phyloP scores from a whole-genome alignment of 1,140 invertebrate genomes.

The Trichoplusia ni region DNA sequence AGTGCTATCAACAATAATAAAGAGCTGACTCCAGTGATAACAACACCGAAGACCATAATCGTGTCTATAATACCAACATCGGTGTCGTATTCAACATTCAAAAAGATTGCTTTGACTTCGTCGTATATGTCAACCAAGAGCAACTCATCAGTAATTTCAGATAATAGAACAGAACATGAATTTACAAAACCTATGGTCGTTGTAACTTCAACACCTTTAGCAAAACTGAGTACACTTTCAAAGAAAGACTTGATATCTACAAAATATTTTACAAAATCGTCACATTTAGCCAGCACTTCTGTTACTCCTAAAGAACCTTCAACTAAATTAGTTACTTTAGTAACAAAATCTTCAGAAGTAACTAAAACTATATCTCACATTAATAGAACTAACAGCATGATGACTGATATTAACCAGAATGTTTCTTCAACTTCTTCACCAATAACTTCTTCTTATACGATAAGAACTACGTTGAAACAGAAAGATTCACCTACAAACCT shows the following conservation, averaged over 20 bases:
- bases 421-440: constrained; percentile 62
- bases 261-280: constrained; percentile 37
- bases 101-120: constrained; percentile 69
- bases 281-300: constrained; percentile 30
- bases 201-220: constrained; percentile 48
- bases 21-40: constrained; percentile 51
- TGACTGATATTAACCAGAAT: constrained; percentile 52
- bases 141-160: constrained; percentile 40
- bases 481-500: constrained; percentile 16
- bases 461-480: constrained; percentile 14
- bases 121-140: constrained; percentile 54
- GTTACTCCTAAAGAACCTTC: constrained; percentile 26
- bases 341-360: constrained; percentile 24
- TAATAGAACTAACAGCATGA: constrained; percentile 76
- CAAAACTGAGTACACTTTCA: constrained; percentile 47
- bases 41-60: constrained; percentile 74
- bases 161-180: constrained; percentile 51
- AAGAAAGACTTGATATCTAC: constrained; percentile 40
- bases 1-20: constrained; percentile 54
- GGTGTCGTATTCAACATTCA: constrained; percentile 70
- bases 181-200: constrained; percentile 57
- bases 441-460: constrained; percentile 55
- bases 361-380: constrained; percentile 44
- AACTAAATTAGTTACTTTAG: constrained; percentile 12
- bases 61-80: constrained; percentile 78